Conservation (phyloP, 2,113 vertebrate genomes). For the Strix uralensis region DNA sequence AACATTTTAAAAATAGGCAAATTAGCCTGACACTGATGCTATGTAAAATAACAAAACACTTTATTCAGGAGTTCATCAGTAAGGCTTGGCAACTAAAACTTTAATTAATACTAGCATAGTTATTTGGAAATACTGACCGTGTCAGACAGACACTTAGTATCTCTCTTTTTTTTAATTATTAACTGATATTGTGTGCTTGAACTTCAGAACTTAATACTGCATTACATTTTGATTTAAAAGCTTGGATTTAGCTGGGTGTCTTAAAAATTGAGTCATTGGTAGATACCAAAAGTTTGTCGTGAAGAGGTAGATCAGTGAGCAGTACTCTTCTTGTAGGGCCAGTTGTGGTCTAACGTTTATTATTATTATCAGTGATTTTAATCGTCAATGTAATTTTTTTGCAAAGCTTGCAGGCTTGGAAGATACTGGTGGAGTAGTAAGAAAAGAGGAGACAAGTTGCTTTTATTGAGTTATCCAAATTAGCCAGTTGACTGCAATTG, state of each 20-base stretch:
- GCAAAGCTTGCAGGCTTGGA: background rate
- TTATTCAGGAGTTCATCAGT: conserved; percentile 5
- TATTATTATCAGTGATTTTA: background rate
- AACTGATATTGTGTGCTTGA: background rate
- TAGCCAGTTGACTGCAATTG: background rate
- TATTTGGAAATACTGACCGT: background rate
- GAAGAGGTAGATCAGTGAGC: background rate
- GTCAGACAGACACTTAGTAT: background rate
- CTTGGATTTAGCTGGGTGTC: background rate
- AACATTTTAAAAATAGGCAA: background rate
- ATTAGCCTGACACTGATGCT: background rate
- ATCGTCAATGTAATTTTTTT: background rate
- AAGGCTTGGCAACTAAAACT: background rate
- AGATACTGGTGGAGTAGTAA: background rate
- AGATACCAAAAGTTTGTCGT: background rate
- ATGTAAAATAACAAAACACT: background rate
- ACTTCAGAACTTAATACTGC: conserved; percentile 8
- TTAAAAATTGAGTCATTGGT: background rate
- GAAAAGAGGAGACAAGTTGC: background rate
- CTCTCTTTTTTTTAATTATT: background rate
- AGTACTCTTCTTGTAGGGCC: background rate
- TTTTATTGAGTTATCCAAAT: background rate
- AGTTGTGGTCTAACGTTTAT: background rate
- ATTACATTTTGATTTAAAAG: conserved; percentile 31
- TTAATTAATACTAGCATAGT: background rate